These are phyloP conservation scores for Theonella swinhoei DNA, from an alignment of 37 sponge, comb jelly and placozoan species.

Conservation along the genomic window DNA sequence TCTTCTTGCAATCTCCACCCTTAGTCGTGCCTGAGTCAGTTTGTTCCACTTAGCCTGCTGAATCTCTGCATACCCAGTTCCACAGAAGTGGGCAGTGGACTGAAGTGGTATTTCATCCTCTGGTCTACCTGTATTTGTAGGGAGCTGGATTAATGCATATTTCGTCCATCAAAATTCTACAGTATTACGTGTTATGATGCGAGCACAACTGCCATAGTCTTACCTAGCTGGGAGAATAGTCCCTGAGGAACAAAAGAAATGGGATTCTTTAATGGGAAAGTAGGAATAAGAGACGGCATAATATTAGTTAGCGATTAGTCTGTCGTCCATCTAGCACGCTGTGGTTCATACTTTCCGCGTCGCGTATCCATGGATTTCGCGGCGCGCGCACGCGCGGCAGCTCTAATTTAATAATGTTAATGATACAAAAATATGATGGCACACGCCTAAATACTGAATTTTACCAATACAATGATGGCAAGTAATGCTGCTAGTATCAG, in stretches of 20 bases:
- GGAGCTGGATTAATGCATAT: too few relatives aligned
- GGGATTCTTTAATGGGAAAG: conserved; percentile 10
- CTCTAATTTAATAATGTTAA: background rate
- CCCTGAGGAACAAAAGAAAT: conserved; percentile 22
- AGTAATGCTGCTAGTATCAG: background rate
- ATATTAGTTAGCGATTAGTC: too few relatives aligned
- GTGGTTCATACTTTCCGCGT: too few relatives aligned
- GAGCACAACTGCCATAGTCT: background rate
- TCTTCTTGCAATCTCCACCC: conserved; percentile 2
- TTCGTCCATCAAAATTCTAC: too few relatives aligned
- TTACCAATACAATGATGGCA: background rate
- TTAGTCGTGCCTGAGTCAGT: background rate
- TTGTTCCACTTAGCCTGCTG: conserved; percentile 9
- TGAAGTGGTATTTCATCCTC: background rate
- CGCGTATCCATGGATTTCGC: background rate
- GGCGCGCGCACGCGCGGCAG: background rate
- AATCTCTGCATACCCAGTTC: background rate
- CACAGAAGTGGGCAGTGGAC: background rate
- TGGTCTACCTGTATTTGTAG: conserved; percentile 10
- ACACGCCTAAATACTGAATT: background rate
- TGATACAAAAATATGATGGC: too few relatives aligned
- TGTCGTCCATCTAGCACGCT: too few relatives aligned
- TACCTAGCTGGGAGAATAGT: background rate
- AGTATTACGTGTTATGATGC: too few relatives aligned
- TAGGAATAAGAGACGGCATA: background rate